These are phyloP conservation scores for Aethes cnicana DNA, from an alignment of 2,888 invertebrate genomes.

Conservation along the genomic window DNA sequence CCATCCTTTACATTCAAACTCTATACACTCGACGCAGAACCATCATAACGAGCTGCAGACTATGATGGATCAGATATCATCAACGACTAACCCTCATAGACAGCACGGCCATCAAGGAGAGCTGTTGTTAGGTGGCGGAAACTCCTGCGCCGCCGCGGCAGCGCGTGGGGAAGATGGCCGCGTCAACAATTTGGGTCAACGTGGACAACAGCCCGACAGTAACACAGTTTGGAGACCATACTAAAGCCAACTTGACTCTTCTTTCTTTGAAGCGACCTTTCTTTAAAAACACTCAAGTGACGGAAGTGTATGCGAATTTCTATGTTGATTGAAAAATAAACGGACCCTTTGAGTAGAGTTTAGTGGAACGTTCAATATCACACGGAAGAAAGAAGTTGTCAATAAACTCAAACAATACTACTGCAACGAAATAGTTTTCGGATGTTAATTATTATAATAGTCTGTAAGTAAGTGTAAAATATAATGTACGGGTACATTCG, in stretches of 20 bases:
- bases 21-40: constrained; percentile 84
- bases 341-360: not conserved
- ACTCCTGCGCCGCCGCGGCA: constrained; percentile 81
- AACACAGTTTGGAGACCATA: constrained; percentile 91
- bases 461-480: constrained; percentile 53
- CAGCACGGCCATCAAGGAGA: constrained; percentile 70
- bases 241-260: constrained; percentile 66
- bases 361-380: not conserved
- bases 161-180: constrained; percentile 82
- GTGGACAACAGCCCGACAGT: constrained; percentile 84
- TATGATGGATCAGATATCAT: constrained; percentile 89
- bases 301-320: not conserved
- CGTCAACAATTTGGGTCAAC: constrained; percentile 78
- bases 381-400: constrained; percentile 46
- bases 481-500: constrained; percentile 43
- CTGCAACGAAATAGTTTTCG: constrained; percentile 64
- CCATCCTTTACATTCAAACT: constrained; percentile 85
- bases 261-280: constrained; percentile 43
- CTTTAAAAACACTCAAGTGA: constrained; percentile 31
- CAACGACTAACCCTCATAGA: constrained; percentile 83
- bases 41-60: constrained; percentile 87
- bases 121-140: constrained; percentile 80
- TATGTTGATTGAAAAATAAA: constrained; percentile 20
- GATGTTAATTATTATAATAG: constrained; percentile 30
- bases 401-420: constrained; percentile 38